Base-by-base conservation (phyloP, 2,888 invertebrate species). In the Papilio demoleus region DNA sequence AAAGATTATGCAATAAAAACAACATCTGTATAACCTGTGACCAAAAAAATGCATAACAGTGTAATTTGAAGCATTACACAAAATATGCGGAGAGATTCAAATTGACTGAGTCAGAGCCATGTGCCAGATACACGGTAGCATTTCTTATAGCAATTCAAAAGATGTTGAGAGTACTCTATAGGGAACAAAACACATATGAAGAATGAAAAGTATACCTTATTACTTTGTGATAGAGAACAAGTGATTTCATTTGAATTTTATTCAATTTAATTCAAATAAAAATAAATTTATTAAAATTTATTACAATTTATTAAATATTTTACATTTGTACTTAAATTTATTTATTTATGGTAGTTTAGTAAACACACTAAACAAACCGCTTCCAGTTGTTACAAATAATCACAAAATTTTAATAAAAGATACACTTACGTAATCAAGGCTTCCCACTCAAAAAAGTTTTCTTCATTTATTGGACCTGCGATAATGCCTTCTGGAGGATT, bases 401-500 rank as follows among this genome's bases (percentile, higher is more conserved):
- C 14, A 5, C 4, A 24, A 0, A 24, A 36, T 12, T 38, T 50
- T 1, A 47, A 19, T 63, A n/a, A 14, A 14, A 42, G n/a, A n/a
- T 53, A 19, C 1, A 79, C 90, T 82, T 82, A 92, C 92, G 97
- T 97, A 77, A 99, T 99, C 24, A 99, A 90, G 14, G 99, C 99
- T 92, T 99, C 99, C 99, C 99, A 99, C 94, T 99, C 99, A 90
- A 99, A 99, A 88, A 99, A 99, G 85, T 99, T 99, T 83, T 99
- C 99, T 93, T 99, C 99, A 84, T 97, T 98, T 66, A 98, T 95
- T 31, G 99, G 99, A 0, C 99, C 99, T 70, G 99, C 99, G 72
- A 99, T 96, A 70, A 99, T 99, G 59, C 99, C 99, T 93, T 99
- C 98, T 17, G 99, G 99, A 66, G 99, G 99, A 92, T 99, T 99